phyloP scores from a whole-genome alignment of 2,888 invertebrate genomes.

The Drosophila nigritarsus region DNA sequence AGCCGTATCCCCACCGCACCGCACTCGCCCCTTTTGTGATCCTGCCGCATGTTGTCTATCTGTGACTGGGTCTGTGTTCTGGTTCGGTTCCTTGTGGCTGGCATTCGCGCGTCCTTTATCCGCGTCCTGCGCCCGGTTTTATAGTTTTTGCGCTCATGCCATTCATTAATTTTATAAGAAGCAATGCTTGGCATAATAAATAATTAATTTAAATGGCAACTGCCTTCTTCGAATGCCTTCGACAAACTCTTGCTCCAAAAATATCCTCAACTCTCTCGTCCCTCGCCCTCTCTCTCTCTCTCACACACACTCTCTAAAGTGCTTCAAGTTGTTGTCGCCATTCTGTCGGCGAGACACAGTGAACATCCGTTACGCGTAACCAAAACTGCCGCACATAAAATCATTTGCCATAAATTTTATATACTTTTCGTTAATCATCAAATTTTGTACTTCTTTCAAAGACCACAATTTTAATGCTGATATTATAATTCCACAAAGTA shows the following conservation, averaged over 20 bases:
- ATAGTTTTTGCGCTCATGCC: slow-evolving; percentile 79
- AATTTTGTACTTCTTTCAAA: neutral
- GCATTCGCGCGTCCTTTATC: slow-evolving; percentile 47
- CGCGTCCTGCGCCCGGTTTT: slow-evolving; percentile 60
- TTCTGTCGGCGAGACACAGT: slow-evolving; percentile 52
- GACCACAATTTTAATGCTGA: neutral
- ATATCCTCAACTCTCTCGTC: slow-evolving; percentile 1
- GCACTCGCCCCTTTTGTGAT: no score
- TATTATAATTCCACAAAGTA: no score
- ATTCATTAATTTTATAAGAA: slow-evolving; percentile 84
- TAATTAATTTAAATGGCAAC: slow-evolving; percentile 82
- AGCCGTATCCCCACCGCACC: no score
- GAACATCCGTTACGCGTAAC: slow-evolving; percentile 27
- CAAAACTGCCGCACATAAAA: slow-evolving; percentile 4
- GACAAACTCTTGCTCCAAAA: slow-evolving; percentile 20
- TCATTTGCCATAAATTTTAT: slow-evolving; percentile 5
- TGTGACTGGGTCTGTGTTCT: neutral
- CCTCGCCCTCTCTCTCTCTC: neutral
- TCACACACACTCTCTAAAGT: slow-evolving; percentile 20
- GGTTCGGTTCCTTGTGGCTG: slow-evolving; percentile 7
- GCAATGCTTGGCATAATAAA: slow-evolving; percentile 81
- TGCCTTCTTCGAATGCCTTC: slow-evolving; percentile 33
- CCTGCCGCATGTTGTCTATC: slow-evolving; percentile 26
- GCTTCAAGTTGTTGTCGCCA: slow-evolving; percentile 52
- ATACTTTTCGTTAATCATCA: slow-evolving; percentile 3